Percentiles rank a stretch among this genome's conserved stretches.
Evolutionary conservation across 2,888 invertebrate genomes (phyloP).

Genomic region (Asteroscopus sphinx): DNA sequence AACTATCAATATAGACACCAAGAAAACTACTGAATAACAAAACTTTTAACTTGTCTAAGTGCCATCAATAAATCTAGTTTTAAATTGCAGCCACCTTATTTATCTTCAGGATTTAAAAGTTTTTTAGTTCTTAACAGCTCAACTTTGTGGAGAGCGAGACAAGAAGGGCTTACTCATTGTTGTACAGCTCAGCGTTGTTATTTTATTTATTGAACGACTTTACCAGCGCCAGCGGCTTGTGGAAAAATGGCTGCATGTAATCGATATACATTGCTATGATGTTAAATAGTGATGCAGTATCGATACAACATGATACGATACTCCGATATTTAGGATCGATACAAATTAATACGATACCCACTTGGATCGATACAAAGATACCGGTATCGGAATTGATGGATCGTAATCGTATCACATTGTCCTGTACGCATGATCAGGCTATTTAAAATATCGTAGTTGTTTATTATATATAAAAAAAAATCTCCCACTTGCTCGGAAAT

Average conservation of each 20-base stretch:
- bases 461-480: too few relatives aligned
- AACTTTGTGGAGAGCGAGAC: slow-evolving; percentile 24
- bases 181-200: not conserved
- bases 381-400: too few relatives aligned
- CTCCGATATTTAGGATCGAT: too few relatives aligned
- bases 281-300: too few relatives aligned
- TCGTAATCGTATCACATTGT: too few relatives aligned
- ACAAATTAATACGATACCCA: too few relatives aligned
- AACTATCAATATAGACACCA: not conserved
- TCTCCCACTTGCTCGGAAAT: too few relatives aligned
- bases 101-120: slow-evolving; percentile 37
- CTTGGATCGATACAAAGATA: too few relatives aligned
- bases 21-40: not conserved
- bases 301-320: too few relatives aligned
- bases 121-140: slow-evolving; percentile 39
- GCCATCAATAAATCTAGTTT: slow-evolving; percentile 33
- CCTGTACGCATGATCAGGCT: too few relatives aligned
- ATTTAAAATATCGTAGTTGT: not conserved
- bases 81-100: slow-evolving; percentile 46
- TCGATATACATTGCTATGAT: too few relatives aligned
- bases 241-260: not conserved
- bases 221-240: not conserved
- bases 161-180: slow-evolving; percentile 45
- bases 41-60: slow-evolving; percentile 14
- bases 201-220: not conserved